Evolutionary conservation across 2,113 vertebrate species (phyloP).

Genomic region (Pseudopodoces humilis): DNA sequence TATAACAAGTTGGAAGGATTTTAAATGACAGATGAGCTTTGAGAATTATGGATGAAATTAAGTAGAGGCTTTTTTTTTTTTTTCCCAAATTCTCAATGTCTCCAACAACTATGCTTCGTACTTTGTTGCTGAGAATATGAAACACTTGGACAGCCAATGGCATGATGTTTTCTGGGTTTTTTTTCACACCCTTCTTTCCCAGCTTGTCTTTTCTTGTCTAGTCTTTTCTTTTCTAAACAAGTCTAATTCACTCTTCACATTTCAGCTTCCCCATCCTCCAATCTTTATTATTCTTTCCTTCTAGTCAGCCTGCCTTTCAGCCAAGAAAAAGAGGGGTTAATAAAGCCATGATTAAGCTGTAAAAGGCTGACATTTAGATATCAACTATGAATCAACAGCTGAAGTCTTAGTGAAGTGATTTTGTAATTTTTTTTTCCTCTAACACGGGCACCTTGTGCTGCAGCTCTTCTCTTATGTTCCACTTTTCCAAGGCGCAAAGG

Average conservation of each 20-base stretch:
- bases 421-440: neutral
- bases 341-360: conserved; percentile 61
- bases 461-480: neutral
- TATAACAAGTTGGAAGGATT: conserved; percentile 3
- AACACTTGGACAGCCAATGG: conserved; percentile 6
- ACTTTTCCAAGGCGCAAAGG: neutral
- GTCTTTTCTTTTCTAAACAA: conserved; percentile 49
- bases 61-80: neutral
- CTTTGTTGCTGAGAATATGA: conserved; percentile 37
- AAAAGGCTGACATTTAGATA: conserved; percentile 54
- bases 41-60: conserved; percentile 14
- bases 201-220: conserved; percentile 65
- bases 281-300: conserved; percentile 18
- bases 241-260: conserved; percentile 25
- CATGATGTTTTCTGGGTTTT: neutral
- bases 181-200: conserved; percentile 69
- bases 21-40: conserved; percentile 38
- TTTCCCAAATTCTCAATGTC: neutral
- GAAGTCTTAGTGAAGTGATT: conserved; percentile 29
- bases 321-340: conserved; percentile 56
- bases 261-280: conserved; percentile 28
- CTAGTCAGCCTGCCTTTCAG: conserved; percentile 7
- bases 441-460: neutral
- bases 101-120: neutral
- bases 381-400: conserved; percentile 44